Evolutionary conservation across 2,888 invertebrate species (phyloP).

Genomic region (Tenthredo scrophulariae): DNA sequence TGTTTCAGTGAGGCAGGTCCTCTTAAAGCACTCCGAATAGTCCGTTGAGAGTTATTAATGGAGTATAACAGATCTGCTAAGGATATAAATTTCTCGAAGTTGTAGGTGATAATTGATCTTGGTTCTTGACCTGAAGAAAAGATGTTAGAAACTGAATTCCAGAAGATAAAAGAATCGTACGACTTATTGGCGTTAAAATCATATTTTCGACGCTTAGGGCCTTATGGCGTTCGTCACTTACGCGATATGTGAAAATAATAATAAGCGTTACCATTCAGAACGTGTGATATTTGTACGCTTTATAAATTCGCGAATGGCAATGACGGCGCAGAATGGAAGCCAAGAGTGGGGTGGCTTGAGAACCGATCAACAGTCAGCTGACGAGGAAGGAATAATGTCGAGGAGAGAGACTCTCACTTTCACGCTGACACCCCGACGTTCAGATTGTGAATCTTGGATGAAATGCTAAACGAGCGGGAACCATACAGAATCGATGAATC

Average conservation of each 20-base stretch:
- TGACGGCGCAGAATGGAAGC: conserved; percentile 47
- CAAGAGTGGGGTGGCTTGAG: conserved; percentile 53
- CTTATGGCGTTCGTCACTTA: not conserved
- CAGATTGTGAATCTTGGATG: conserved; percentile 65
- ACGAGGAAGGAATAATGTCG: conserved; percentile 67
- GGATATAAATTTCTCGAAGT: not conserved
- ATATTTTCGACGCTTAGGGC: not conserved
- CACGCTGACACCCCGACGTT: conserved; percentile 62
- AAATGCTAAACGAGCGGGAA: conserved; percentile 69
- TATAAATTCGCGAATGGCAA: conserved; percentile 36
- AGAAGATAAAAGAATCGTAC: not conserved
- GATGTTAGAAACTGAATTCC: not conserved
- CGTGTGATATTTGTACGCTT: not conserved
- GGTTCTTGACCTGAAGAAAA: not conserved
- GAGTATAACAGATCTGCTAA: not conserved
- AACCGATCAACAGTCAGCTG: conserved; percentile 71
- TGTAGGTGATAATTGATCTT: not conserved
- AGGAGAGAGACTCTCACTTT: conserved; percentile 68
- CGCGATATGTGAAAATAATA: conserved; percentile 56
- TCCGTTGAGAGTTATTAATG: not conserved
- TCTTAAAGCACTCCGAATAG: not conserved
- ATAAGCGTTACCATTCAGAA: conserved; percentile 46
- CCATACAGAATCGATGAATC: conserved; percentile 64
- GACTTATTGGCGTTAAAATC: not conserved
- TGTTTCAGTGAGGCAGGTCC: not conserved